These are phyloP conservation scores for Antechinus stuartii DNA, from an alignment of 2,113 vertebrate species.

Conservation along the genomic window DNA sequence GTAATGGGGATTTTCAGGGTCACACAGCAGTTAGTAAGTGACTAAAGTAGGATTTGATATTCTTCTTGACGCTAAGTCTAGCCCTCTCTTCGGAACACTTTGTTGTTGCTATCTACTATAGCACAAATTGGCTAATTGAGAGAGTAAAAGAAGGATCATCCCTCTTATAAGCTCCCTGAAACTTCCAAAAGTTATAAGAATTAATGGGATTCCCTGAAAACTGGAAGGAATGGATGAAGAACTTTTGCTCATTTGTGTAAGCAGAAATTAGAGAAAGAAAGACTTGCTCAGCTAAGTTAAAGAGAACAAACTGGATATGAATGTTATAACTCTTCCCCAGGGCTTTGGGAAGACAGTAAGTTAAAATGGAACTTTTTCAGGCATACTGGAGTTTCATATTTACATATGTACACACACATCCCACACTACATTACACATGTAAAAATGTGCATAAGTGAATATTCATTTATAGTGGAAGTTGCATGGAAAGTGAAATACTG, in stretches of 20 bases:
- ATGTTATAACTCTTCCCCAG: background rate
- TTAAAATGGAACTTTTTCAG: background rate
- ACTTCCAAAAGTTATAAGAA: background rate
- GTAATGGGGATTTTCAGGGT: background rate
- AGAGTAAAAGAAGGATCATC: background rate
- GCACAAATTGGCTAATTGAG: background rate
- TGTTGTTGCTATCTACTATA: background rate
- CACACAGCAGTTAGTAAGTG: background rate
- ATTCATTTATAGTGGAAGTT: conserved; percentile 25
- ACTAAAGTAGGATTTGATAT: background rate
- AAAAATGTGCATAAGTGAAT: background rate
- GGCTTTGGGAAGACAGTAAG: background rate
- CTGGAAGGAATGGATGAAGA: background rate
- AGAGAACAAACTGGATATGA: background rate
- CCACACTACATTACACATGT: background rate
- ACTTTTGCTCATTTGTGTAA: background rate
- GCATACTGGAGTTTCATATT: background rate
- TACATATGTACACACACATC: background rate
- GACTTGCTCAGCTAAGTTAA: background rate
- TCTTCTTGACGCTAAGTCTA: background rate
- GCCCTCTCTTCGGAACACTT: background rate
- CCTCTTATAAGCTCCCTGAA: conserved; percentile 8
- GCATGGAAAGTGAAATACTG: background rate
- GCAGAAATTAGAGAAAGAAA: background rate
- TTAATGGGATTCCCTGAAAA: background rate